Base-by-base conservation (phyloP, 2,888 invertebrate genomes). In the Alentia gelatinosa region DNA sequence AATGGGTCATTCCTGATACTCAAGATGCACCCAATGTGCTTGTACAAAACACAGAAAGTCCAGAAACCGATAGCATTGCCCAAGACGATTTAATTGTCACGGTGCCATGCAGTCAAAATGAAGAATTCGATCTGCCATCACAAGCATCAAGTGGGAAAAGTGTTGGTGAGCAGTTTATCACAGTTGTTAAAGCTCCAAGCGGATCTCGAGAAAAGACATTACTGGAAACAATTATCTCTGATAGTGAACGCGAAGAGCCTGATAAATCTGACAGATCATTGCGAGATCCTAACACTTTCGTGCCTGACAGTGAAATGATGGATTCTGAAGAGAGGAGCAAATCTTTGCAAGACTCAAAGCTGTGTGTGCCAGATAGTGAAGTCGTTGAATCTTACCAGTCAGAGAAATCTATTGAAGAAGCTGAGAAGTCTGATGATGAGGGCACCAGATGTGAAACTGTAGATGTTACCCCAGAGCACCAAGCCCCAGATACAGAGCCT, bases 61-160 rank as follows among this genome's bases (percentile, higher is more conserved):
- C 37, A 7, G 79, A 79, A 19, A 7, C 1, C 33, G 12, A 37
- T 79, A 39, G 26, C 15, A 35, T 15, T 79, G n/a, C 15, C 4
- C 79, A 79, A 3, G 79, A 79, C 39, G 37, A 35, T 0, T 19
- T 35, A 23, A n/a, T 23, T 12, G 79, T 35, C 19, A 35, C 26
- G 30, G 74, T 79, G n/a, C 79, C 79, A 19, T 79, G 79, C n/a
- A 79, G 79, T 26, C 79, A 79, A 23, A 26, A 79, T 19, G 79
- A 39, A 74, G 33, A n/a, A n/a, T n/a, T n/a, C n/a, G n/a, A 33
- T 15, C 74, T 7, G n/a, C 3, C 5, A 1, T 74, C 74, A 26
- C 30, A 33, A 26, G 74, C 30, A 30, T 74, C 74, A 26, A 33
- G 74, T 33, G 15, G 30, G 12, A 74, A 74, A 74, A 1, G 30